A percentile compares a stretch with the other conserved stretches of the same genome.
Evolutionary conservation across 2,113 vertebrate genomes (phyloP).

Genomic region (Malurus cyaneus): DNA sequence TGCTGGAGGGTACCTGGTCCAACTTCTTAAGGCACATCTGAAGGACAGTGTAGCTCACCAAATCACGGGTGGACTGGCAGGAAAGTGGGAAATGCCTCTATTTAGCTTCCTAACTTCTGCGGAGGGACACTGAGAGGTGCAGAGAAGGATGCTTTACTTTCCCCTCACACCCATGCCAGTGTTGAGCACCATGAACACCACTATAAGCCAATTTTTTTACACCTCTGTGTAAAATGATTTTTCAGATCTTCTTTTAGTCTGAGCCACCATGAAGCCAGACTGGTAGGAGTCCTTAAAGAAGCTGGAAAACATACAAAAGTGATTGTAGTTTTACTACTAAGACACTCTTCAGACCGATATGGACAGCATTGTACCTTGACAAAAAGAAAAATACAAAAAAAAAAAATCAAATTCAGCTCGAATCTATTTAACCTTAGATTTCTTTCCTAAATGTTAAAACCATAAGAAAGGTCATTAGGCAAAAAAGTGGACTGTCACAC

Average conservation of each 20-base stretch:
- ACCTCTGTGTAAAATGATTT: neutral
- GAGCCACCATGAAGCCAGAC: neutral
- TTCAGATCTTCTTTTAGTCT: neutral
- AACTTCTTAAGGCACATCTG: neutral
- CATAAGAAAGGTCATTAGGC: neutral
- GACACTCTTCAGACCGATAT: neutral
- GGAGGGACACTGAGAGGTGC: neutral
- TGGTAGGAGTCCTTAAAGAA: neutral
- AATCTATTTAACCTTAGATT: neutral
- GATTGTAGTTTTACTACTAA: neutral
- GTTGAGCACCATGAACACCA: neutral
- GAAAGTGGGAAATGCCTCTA: neutral
- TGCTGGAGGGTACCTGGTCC: neutral
- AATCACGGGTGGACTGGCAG: neutral
- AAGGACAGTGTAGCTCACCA: neutral
- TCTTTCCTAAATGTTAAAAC: neutral
- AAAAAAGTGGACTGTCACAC: neutral
- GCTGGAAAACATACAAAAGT: neutral
- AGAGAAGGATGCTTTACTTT: neutral
- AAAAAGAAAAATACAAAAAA: neutral
- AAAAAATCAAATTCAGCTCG: neutral
- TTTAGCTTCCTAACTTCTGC: neutral
- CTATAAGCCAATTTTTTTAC: neutral
- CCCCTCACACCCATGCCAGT: neutral
- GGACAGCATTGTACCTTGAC: neutral